These are phyloP conservation scores for Epirrita christyi DNA, from an alignment of 2,888 invertebrate genomes.

Conservation along the genomic window DNA sequence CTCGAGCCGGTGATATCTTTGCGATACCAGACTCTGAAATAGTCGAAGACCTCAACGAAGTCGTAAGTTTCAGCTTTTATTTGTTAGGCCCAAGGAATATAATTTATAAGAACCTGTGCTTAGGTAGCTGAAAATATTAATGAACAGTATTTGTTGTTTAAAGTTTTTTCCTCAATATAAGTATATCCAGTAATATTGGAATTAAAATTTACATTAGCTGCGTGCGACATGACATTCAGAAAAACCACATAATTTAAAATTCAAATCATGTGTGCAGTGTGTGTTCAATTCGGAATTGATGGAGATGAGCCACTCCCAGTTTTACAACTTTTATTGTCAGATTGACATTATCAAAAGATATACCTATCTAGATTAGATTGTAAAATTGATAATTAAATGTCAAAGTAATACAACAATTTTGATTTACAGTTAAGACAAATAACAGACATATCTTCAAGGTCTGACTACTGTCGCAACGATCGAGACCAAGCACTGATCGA, in stretches of 20 bases:
- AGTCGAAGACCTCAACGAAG: constrained; percentile 92
- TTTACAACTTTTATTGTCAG: constrained; percentile 10
- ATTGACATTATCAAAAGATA: constrained; percentile 30
- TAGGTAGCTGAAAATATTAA: not conserved
- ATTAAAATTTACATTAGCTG: not conserved
- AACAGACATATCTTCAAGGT: constrained; percentile 91
- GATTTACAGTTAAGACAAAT: constrained; percentile 87
- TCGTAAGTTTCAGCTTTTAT: constrained; percentile 82
- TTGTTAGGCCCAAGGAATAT: not conserved
- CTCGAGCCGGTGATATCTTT: constrained; percentile 96
- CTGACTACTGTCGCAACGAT: constrained; percentile 93
- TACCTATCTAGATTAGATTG: constrained; percentile 26
- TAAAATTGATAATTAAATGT: not conserved
- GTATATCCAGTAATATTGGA: too few relatives aligned
- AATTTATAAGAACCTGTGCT: not conserved
- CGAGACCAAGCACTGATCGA: constrained; percentile 98
- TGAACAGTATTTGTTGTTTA: too few relatives aligned
- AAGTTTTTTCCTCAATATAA: too few relatives aligned
- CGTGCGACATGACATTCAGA: constrained; percentile 20
- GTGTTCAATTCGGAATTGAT: not conserved
- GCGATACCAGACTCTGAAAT: constrained; percentile 94
- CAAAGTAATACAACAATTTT: constrained; percentile 9
- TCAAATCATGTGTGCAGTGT: constrained; percentile 20
- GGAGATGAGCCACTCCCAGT: constrained; percentile 28
- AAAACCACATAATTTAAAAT: constrained; percentile 22